Conservation (phyloP, 1,140 invertebrate genomes). For the Episyrphus balteatus region DNA sequence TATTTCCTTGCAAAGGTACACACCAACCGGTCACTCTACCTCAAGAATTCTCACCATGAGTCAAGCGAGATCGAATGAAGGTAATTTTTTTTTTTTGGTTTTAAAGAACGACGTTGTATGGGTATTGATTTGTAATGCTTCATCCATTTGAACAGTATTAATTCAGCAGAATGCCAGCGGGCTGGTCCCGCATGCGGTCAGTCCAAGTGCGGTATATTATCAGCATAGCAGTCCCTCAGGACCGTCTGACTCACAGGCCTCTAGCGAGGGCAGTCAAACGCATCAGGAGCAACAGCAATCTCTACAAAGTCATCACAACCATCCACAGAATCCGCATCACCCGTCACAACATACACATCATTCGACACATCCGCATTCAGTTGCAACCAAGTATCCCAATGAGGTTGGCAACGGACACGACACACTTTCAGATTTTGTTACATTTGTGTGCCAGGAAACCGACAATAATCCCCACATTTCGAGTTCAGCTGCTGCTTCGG, state of each 20-base stretch:
- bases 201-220: constrained; percentile 40
- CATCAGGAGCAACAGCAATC: constrained; percentile 14
- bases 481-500: constrained; percentile 48
- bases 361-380: constrained; percentile 20
- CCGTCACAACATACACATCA: constrained; percentile 17
- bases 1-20: constrained; percentile 26
- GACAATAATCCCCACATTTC: constrained; percentile 67
- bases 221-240: constrained; percentile 36
- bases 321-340: constrained; percentile 15
- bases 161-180: constrained; percentile 23
- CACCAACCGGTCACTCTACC: constrained; percentile 18
- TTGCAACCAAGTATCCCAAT: constrained; percentile 8
- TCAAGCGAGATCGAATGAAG: constrained; percentile 22
- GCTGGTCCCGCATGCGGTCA: constrained; percentile 34
- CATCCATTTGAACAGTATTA: constrained; percentile 10
- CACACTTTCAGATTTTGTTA: constrained; percentile 90
- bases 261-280: constrained; percentile 2
- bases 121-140: background rate
- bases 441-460: constrained; percentile 89
- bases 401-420: constrained; percentile 48
- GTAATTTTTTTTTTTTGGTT: constrained; percentile 5
- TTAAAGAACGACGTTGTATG: too few relatives aligned
- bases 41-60: constrained; percentile 9
- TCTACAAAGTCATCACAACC: constrained; percentile 24
- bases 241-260: constrained; percentile 1